Conservation (phyloP, 2,888 invertebrate species). For the Orthonevra nobilis region DNA sequence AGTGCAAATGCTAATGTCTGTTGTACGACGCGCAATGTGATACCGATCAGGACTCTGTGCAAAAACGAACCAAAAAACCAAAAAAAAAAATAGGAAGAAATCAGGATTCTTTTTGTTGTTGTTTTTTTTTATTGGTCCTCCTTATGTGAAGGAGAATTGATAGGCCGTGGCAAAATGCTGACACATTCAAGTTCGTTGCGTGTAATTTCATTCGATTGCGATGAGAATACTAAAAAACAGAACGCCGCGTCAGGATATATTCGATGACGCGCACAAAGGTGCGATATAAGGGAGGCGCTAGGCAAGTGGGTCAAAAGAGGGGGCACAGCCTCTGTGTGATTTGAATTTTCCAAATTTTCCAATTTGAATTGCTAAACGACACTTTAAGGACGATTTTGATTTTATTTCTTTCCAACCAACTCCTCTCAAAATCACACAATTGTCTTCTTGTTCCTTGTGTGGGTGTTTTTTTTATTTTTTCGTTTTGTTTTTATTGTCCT, state of each 20-base stretch:
- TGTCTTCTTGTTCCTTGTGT: background rate
- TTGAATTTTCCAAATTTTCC: constrained; percentile 66
- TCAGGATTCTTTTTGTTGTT: background rate
- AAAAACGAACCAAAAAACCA: no score
- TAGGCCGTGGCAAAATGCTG: constrained; percentile 58
- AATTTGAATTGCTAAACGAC: constrained; percentile 69
- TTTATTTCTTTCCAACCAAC: no score
- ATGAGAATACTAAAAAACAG: constrained; percentile 68
- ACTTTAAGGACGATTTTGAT: constrained; percentile 51
- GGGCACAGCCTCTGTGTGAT: constrained; percentile 59
- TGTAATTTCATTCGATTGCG: constrained; percentile 70
- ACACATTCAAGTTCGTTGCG: constrained; percentile 69
- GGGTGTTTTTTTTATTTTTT: no score
- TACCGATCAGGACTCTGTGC: constrained; percentile 34
- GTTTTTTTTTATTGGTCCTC: constrained; percentile 14
- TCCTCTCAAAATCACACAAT: constrained; percentile 9
- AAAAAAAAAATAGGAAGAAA: no score
- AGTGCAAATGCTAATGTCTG: constrained; percentile 66
- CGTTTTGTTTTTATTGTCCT: background rate
- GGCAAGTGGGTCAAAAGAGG: background rate
- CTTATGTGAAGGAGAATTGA: constrained; percentile 46
- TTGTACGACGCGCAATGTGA: constrained; percentile 56
- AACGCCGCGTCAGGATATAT: constrained; percentile 56
- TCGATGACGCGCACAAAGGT: constrained; percentile 42
- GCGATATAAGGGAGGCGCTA: constrained; percentile 13